Evolutionary conservation across 2,113 vertebrate genomes (phyloP).

Genomic region (Lasiurus cinereus): DNA sequence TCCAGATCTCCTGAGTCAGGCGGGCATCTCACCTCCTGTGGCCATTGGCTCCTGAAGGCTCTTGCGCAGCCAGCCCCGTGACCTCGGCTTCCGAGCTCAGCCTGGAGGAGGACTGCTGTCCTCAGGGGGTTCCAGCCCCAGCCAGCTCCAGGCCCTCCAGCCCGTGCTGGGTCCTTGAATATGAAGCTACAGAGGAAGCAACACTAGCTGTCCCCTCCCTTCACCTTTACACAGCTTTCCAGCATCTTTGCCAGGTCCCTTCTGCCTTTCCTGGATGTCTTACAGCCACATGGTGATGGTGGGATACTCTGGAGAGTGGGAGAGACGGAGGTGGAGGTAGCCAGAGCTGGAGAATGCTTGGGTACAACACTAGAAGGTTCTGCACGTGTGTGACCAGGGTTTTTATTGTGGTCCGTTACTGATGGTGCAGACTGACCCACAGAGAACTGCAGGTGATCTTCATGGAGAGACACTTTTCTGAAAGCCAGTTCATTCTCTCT

Average conservation of each 20-base stretch:
- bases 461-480: background rate
- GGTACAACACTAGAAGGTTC: background rate
- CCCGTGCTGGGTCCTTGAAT: background rate
- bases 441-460: background rate
- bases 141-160: background rate
- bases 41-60: background rate
- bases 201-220: too few species aligned
- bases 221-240: background rate
- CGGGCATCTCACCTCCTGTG: background rate
- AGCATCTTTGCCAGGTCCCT: too few species aligned
- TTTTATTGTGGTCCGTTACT: background rate
- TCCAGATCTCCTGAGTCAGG: background rate
- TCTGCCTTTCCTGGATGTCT: background rate
- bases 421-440: background rate
- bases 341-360: background rate
- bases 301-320: background rate
- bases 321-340: background rate
- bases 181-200: background rate
- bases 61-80: background rate
- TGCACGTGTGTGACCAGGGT: background rate
- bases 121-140: background rate
- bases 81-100: background rate
- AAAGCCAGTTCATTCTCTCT: background rate
- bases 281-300: background rate
- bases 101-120: background rate